Base-by-base conservation (phyloP, 2,888 invertebrate species). In the Cacoxenus indagator region DNA sequence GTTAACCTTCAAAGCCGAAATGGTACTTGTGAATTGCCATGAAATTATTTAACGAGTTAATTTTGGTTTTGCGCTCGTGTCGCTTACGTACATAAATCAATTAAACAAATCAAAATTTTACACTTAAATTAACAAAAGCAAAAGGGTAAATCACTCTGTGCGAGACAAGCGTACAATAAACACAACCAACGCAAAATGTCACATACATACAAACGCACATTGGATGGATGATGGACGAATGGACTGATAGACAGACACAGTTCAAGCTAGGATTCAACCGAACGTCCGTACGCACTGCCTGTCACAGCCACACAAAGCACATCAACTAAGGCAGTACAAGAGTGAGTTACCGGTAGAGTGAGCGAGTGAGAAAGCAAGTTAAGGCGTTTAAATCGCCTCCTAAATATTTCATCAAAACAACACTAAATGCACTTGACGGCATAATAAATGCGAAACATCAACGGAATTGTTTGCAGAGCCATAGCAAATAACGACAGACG, bases 401-500 rank as follows among this genome's bases (percentile, higher is more conserved):
- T 74, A 72, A 72, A 72, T 80, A 76, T 80, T 73, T 75, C 61
- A 78, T 69, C 51, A 70, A 72, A 70, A 70, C 69, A 80, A 73
- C 73, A 71, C 70, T 72, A 73, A 75, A 74, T 70, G 74, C 71
- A 75, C 70, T 70, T 78, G 75, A 78, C 70, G 72, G 72, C 76
- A 73, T 73, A 72, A 70, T 77, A 72, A 79, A 76, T 78, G 76
- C 76, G 70, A 57, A 78, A 73, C 76, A 73, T 74, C 67, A 64
- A 67, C 72, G 69, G 22, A 62, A 62, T 62, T 62, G 61, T 62
- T 62, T 29, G 61, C 45, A 45, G 26, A 22, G 51, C 22, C 51
- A 51, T 51, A 19, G 22, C 24, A 51, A 51, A 51, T 51, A 51
- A 22, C 19, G 22, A n/a, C 51, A 51, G 51, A 51, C n/a, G n/a